These are phyloP conservation scores for Laothoe populi DNA, from an alignment of 2,888 invertebrate species.

Conservation along the genomic window DNA sequence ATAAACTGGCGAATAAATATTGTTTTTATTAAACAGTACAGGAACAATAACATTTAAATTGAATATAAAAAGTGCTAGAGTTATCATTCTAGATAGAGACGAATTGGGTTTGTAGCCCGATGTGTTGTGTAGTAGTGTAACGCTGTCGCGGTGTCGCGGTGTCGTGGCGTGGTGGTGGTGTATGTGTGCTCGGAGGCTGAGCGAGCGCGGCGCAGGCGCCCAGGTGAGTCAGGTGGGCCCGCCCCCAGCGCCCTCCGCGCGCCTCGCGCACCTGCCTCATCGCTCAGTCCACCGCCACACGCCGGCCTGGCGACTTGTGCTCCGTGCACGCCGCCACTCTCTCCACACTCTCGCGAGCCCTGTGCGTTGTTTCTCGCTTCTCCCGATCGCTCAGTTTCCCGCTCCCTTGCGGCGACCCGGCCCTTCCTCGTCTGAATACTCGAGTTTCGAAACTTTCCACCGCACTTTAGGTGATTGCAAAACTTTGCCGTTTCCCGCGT, in stretches of 20 bases:
- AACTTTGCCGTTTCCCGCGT: conserved; percentile 71
- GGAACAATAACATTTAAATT: too few relatives aligned
- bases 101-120: conserved; percentile 40
- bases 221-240: conserved; percentile 83
- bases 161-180: conserved; percentile 29
- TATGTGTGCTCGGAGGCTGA: conserved; percentile 62
- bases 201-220: conserved; percentile 79
- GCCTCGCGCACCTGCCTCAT: conserved; percentile 77
- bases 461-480: conserved; percentile 45
- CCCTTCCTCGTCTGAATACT: conserved; percentile 56
- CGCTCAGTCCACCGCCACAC: conserved; percentile 75
- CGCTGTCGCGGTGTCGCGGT: conserved; percentile 35
- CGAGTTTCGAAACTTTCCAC: conserved; percentile 59
- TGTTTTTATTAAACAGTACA: too few relatives aligned
- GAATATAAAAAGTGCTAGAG: conserved; percentile 30
- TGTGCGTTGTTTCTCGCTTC: conserved; percentile 79
- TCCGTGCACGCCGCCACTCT: conserved; percentile 81
- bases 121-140: conserved; percentile 37
- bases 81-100: neutral
- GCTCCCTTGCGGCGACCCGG: conserved; percentile 67
- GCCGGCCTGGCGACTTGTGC: conserved; percentile 81
- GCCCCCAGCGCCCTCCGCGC: conserved; percentile 77
- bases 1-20: too few relatives aligned
- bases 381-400: conserved; percentile 78
- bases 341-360: conserved; percentile 82